A percentile compares a stretch with the other conserved stretches of the same genome.
Evolutionary conservation across 2,113 vertebrate species (phyloP).

Genomic region (Heptranchias perlo): DNA sequence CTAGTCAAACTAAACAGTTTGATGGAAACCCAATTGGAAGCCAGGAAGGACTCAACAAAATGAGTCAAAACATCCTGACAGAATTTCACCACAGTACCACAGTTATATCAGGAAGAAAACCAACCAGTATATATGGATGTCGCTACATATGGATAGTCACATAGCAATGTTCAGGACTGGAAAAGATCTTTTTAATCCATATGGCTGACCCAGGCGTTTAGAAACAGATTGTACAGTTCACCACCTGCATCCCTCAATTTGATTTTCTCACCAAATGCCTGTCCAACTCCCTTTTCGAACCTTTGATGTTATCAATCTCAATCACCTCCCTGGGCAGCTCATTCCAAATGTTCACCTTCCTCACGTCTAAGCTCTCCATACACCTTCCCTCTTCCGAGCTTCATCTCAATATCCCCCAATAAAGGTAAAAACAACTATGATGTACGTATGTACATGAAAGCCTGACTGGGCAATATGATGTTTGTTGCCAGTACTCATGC

Average conservation of each 20-base stretch:
- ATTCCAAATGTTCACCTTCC: not conserved
- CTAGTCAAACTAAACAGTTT: not conserved
- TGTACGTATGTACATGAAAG: not conserved
- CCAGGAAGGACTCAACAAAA: not conserved
- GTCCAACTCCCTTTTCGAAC: not conserved
- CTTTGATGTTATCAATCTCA: not conserved
- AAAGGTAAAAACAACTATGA: not conserved
- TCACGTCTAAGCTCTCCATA: not conserved
- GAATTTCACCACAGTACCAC: not conserved
- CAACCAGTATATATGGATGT: not conserved
- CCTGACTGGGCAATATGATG: not conserved
- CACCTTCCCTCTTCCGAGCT: not conserved
- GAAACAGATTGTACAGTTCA: not conserved
- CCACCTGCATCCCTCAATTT: not conserved
- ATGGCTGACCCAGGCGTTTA: not conserved
- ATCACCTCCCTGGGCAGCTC: not conserved
- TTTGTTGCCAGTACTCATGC: not conserved
- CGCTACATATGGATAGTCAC: not conserved
- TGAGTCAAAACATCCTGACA: not conserved
- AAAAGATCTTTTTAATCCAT: not conserved
- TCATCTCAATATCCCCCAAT: not conserved
- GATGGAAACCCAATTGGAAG: not conserved
- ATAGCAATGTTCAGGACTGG: not conserved
- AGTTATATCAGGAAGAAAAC: not conserved
- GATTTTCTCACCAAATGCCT: not conserved